Evolutionary conservation across 1,140 invertebrate species (phyloP).

Genomic region (Nymphalis io): DNA sequence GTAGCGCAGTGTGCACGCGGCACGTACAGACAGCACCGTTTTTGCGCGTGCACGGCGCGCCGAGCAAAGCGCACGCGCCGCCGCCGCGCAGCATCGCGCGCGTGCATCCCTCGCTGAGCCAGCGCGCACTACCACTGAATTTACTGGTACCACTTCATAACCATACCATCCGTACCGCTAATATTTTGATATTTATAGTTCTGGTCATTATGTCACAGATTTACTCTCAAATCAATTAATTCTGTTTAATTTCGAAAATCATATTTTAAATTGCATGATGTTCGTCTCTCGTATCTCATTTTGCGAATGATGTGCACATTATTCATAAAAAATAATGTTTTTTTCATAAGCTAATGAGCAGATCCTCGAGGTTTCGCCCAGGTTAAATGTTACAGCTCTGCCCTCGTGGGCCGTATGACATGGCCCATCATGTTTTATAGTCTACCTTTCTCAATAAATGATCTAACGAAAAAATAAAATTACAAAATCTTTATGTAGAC

Average conservation of each 20-base stretch:
- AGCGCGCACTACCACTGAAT: conserved; percentile 18
- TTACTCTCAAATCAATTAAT: background rate
- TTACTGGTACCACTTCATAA: background rate
- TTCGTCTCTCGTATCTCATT: too few species aligned
- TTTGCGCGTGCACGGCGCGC: conserved; percentile 71
- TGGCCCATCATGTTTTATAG: too few species aligned
- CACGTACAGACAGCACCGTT: conserved; percentile 72
- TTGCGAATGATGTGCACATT: too few species aligned
- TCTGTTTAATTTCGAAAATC: background rate
- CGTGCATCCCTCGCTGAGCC: conserved; percentile 53
- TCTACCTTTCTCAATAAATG: too few species aligned
- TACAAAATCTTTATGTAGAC: too few species aligned
- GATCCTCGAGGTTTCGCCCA: too few species aligned
- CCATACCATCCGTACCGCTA: background rate
- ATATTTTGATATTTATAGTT: background rate
- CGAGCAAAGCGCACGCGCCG: conserved; percentile 74
- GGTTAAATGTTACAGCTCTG: too few species aligned
- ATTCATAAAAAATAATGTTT: too few species aligned
- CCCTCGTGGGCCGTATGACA: too few species aligned
- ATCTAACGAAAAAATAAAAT: too few species aligned
- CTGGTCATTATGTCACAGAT: background rate
- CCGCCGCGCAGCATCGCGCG: conserved; percentile 65
- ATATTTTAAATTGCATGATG: background rate
- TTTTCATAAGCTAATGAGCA: too few species aligned
- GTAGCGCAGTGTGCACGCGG: conserved; percentile 64